Evolutionary conservation across 2,113 vertebrate genomes (phyloP), one percentile per base, ranked within the genome.

Genomic region (pig (Sus scrofa)): DNA sequence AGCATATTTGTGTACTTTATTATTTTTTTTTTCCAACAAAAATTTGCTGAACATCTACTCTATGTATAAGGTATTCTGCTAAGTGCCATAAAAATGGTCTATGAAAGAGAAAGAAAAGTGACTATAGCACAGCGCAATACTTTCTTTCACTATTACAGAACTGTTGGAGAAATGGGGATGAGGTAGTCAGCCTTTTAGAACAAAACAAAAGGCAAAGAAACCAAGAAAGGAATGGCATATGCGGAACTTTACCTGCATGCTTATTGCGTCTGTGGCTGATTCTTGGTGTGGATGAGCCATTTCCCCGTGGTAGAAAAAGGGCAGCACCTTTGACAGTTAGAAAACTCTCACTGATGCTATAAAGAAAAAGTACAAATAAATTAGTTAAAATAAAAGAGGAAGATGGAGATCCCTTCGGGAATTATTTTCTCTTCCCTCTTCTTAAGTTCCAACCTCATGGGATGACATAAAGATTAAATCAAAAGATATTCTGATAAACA

Each of bases 241-340:
- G 34, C 34, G 6, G 15, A 7, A 30, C n/a, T 74, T 98, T 98
- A 99, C 99, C 99, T 99, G 99, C 99, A 81, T 99, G 99, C 94
- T 99, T 99, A 99, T 99, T 99, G 96, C 99, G 98, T 96, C 99
- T 98, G 98, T 99, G 99, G 98, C 98, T 99, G 98, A 99, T 98
- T 96, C 98, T 98, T 93, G 99, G 99, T 70, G 98, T 96, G 13
- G 99, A 98, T 0, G 99, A 99, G 54, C 99, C 99, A 98, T 99
- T 99, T 97, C 99, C 99, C 44, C 99, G 98, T 3, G 99, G 99
- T 18, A 99, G 99, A 98, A 99, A 99, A 96, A 99, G 99, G 7
- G 99, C 99, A 39, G 99, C 99, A 62, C 99, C 99, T 99, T 99
- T 99, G 68, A 99, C 99, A 6, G 99, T 99, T 94, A 99, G 99